phyloP scores from a whole-genome alignment of 2,797 vertebrate genomes.

The Muscicapa striata region DNA sequence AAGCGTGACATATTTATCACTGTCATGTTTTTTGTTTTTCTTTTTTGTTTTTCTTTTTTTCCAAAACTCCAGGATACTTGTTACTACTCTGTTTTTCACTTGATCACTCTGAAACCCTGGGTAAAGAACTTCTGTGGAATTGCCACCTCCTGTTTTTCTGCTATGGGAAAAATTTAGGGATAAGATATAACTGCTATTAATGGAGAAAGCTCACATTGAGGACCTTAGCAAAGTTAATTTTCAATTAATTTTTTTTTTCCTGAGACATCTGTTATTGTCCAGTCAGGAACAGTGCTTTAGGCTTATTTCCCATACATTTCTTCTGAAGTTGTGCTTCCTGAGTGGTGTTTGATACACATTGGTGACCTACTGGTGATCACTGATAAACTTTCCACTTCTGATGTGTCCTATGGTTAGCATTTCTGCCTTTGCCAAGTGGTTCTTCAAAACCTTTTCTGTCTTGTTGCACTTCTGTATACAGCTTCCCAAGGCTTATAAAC shows the following conservation, averaged over 20 bases:
- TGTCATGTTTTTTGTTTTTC: not conserved
- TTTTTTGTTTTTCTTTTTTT: not conserved
- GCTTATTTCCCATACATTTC: not conserved
- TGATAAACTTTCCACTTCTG: not conserved
- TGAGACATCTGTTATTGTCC: not conserved
- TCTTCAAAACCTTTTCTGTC: not conserved
- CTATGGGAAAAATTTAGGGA: not conserved
- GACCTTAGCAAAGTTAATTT: not conserved
- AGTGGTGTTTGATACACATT: not conserved
- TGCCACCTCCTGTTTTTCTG: not conserved
- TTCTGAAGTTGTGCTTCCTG: not conserved
- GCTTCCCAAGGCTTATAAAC: not conserved
- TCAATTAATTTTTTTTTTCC: not conserved
- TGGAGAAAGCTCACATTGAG: not conserved
- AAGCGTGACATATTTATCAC: not conserved
- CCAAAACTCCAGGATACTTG: not conserved
- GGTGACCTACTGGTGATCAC: not conserved
- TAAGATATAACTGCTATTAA: not conserved
- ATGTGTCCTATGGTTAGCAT: not conserved
- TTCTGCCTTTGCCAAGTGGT: not conserved
- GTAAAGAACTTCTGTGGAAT: not conserved
- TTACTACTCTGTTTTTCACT: not conserved
- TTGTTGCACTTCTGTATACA: not conserved
- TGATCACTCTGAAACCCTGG: not conserved
- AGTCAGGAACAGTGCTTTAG: not conserved